These are phyloP conservation scores for Porites cylindrica DNA, from an alignment of 92 coral and sea anemone species.

Conservation along the genomic window DNA sequence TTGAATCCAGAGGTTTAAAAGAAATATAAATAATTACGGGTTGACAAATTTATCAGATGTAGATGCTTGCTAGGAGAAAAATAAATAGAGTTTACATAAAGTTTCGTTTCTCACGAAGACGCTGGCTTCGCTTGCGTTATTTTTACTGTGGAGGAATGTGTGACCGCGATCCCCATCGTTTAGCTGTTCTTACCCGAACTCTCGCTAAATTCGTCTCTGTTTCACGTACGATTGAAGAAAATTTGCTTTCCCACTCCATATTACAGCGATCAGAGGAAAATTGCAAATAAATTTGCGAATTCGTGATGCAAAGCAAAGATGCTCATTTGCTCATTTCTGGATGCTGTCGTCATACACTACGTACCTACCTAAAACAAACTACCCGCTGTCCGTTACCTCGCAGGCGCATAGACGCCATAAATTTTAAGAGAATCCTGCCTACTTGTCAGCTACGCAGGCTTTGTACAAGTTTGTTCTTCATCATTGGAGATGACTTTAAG, in stretches of 20 bases:
- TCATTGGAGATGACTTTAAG: too few species aligned
- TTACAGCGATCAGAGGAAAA: neutral
- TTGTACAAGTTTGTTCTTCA: too few species aligned
- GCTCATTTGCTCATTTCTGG: constrained; percentile 1
- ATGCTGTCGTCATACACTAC: neutral
- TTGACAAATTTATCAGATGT: neutral
- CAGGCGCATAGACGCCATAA: neutral
- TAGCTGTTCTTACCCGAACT: constrained; percentile 71
- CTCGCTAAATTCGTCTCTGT: constrained; percentile 90
- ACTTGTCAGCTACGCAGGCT: too few species aligned
- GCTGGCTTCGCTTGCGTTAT: constrained; percentile 24
- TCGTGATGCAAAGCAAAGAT: neutral
- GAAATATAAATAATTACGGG: neutral
- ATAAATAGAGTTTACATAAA: neutral
- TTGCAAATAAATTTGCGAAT: neutral
- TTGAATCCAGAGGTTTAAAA: neutral
- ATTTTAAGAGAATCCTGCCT: too few species aligned
- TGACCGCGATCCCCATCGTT: neutral
- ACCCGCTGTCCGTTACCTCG: neutral
- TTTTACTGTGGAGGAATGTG: constrained; percentile 25
- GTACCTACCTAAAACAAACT: too few species aligned
- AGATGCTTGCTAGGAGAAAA: neutral
- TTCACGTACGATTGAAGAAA: constrained; percentile 93
- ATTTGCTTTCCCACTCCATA: constrained; percentile 97
- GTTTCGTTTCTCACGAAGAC: neutral